Percentiles rank a stretch among this genome's conserved stretches.
Conservation (phyloP, 30 jellyfish, hydroid and myxozoan genomes). For the Chrysaora quinquecirrha region DNA sequence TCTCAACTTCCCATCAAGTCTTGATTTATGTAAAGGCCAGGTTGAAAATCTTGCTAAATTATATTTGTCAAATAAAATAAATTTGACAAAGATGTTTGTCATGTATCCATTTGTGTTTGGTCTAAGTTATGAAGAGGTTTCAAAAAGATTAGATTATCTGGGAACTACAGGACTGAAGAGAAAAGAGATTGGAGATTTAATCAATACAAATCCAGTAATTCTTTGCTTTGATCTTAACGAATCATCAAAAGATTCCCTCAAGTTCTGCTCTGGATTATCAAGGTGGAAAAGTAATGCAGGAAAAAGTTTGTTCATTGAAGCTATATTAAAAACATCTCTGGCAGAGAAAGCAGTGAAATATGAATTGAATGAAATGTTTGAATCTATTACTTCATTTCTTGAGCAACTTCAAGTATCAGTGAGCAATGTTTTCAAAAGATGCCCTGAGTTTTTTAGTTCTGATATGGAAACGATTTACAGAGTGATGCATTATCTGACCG, state of each 20-base stretch:
- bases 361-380: conserved; percentile 44
- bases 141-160: conserved; percentile 37
- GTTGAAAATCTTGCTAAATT: conserved; percentile 23
- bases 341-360: conserved; percentile 28
- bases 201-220: conserved; percentile 26
- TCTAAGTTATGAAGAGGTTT: conserved; percentile 25
- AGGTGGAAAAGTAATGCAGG: conserved; percentile 47
- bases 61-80: conserved; percentile 4
- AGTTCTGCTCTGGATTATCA: conserved; percentile 32
- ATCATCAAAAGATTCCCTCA: conserved; percentile 29
- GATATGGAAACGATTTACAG: conserved; percentile 3
- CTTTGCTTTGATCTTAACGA: conserved; percentile 40
- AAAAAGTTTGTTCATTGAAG: conserved; percentile 48
- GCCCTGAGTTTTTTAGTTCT: conserved; percentile 40
- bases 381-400: conserved; percentile 34
- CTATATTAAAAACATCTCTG: conserved; percentile 29
- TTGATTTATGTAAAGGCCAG: conserved; percentile 2
- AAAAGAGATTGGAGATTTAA: conserved; percentile 43
- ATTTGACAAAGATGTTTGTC: conserved; percentile 2
- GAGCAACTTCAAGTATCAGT: conserved; percentile 36
- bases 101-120: conserved; percentile 47
- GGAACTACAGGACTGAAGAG: conserved; percentile 50
- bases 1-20: conserved; percentile 26
- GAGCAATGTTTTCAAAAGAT: conserved; percentile 14
- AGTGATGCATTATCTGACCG: conserved; percentile 24